Conservation (phyloP, 2,113 vertebrate species). For the Nettapus auritus region DNA sequence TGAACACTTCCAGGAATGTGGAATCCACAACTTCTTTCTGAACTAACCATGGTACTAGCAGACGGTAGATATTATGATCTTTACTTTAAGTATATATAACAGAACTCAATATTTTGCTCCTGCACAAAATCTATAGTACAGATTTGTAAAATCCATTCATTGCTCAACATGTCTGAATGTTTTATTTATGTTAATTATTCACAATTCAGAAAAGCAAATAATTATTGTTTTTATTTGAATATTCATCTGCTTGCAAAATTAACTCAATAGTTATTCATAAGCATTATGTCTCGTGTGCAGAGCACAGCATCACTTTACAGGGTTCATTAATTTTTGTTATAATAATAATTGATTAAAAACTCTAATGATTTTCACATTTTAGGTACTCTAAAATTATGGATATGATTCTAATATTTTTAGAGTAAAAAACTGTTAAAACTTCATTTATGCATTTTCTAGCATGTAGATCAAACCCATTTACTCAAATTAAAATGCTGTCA, state of each 20-base stretch:
- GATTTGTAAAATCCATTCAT: background rate
- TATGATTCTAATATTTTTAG: background rate
- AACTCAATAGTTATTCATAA: background rate
- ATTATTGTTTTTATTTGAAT: background rate
- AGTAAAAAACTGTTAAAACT: background rate
- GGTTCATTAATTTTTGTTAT: background rate
- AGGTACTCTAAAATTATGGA: background rate
- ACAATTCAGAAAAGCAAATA: background rate
- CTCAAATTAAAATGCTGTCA: background rate
- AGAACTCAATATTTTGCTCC: background rate
- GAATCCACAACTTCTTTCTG: background rate
- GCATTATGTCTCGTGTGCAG: background rate
- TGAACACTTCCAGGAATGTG: too few relatives aligned
- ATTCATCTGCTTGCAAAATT: background rate
- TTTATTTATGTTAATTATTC: background rate
- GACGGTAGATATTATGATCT: background rate
- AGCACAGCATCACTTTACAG: background rate
- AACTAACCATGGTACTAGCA: background rate
- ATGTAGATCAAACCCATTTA: background rate
- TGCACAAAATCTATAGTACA: background rate
- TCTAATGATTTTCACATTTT: background rate
- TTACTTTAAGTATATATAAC: background rate
- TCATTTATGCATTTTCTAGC: background rate
- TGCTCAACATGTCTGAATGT: background rate
- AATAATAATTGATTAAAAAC: background rate